These are phyloP conservation scores for Drosophila emarginata DNA, from an alignment of 2,888 invertebrate species.

Conservation along the genomic window DNA sequence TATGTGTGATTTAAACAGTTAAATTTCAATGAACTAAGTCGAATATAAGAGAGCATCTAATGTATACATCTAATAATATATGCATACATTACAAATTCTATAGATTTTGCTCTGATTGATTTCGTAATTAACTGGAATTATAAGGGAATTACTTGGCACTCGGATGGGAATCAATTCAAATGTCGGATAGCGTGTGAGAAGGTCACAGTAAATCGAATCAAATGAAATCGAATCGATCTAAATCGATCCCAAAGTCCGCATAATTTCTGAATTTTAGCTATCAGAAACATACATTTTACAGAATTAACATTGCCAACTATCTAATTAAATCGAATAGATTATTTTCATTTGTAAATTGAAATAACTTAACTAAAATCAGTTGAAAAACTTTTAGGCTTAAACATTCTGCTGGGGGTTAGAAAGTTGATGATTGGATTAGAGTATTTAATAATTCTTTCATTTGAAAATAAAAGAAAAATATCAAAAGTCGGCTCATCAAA, in stretches of 20 bases:
- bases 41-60: background rate
- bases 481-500: background rate
- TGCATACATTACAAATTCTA: slow-evolving; percentile 53
- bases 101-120: slow-evolving; percentile 62
- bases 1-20: slow-evolving; percentile 40
- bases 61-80: background rate
- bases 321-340: no score
- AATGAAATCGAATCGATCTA: background rate
- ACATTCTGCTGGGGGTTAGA: background rate
- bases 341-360: no score
- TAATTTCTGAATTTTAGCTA: background rate
- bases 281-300: no score
- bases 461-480: background rate
- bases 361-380: no score
- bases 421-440: background rate
- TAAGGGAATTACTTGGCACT: background rate
- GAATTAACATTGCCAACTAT: no score
- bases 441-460: background rate
- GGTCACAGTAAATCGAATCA: background rate
- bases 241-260: slow-evolving; percentile 2
- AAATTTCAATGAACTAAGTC: slow-evolving; percentile 65
- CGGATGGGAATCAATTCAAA: background rate
- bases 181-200: background rate
- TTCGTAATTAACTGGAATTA: slow-evolving; percentile 22
- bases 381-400: background rate